These are phyloP conservation scores for Abrostola tripartita DNA, from an alignment of 2,888 invertebrate genomes.

Conservation along the genomic window DNA sequence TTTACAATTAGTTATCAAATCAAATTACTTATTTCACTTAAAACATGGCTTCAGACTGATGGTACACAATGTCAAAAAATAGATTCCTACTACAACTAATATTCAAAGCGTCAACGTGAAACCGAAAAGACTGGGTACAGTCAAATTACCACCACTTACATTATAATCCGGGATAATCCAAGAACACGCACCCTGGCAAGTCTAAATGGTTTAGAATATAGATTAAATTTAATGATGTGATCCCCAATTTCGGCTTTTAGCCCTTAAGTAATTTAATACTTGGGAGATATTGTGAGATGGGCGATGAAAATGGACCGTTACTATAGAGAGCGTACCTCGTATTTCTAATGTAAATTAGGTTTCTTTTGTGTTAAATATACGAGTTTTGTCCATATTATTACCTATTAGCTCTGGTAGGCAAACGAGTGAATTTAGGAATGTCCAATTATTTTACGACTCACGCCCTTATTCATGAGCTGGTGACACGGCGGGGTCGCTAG, in stretches of 20 bases:
- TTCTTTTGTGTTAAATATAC: too few relatives aligned
- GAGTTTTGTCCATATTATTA: too few relatives aligned
- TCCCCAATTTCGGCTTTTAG: constrained; percentile 76
- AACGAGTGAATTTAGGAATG: too few relatives aligned
- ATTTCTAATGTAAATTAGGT: constrained; percentile 20
- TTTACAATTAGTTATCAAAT: too few relatives aligned
- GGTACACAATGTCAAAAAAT: not conserved
- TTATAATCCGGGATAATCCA: constrained; percentile 78
- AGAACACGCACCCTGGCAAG: constrained; percentile 66
- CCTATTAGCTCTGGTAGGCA: too few relatives aligned
- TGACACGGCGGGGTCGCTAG: too few relatives aligned
- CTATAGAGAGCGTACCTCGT: constrained; percentile 22
- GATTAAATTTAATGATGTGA: constrained; percentile 82
- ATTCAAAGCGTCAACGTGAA: constrained; percentile 42
- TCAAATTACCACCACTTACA: constrained; percentile 78
- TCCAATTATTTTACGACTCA: too few relatives aligned
- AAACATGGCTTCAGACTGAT: too few relatives aligned
- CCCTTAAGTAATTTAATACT: constrained; percentile 66
- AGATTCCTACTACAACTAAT: not conserved
- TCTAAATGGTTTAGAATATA: constrained; percentile 79
- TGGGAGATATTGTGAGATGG: constrained; percentile 50
- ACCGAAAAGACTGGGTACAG: constrained; percentile 51
- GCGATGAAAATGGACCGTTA: constrained; percentile 39
- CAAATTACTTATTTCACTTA: too few relatives aligned
- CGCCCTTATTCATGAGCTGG: too few relatives aligned